A percentile compares a stretch with the other conserved stretches of the same genome.
These are phyloP conservation scores for Thysanoteuthis rhombus DNA, from an alignment of 2,888 invertebrate species.

Conservation along the genomic window DNA sequence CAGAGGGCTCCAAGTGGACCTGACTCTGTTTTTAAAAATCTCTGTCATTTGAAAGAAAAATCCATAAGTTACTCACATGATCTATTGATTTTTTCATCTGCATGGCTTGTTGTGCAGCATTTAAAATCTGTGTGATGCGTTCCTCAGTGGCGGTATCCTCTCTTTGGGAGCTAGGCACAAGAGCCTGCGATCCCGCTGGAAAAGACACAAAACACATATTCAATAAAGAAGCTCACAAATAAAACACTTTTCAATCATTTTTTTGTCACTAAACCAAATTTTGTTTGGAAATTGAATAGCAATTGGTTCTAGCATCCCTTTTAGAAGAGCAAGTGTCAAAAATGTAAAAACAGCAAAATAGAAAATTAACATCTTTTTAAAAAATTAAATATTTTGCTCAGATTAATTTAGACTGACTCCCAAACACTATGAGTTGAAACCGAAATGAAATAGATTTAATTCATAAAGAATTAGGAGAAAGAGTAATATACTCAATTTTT, in stretches of 20 bases:
- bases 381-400: too few relatives aligned
- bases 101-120: conserved; percentile 91
- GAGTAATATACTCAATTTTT: too few relatives aligned
- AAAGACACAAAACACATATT: not conserved
- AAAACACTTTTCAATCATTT: not conserved
- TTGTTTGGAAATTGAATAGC: not conserved
- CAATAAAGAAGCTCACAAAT: not conserved
- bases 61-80: conserved; percentile 50
- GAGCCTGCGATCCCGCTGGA: conserved; percentile 54
- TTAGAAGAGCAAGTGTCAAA: too few relatives aligned
- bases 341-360: not conserved
- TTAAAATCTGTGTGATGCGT: conserved; percentile 90
- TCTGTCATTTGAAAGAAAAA: not conserved
- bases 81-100: conserved; percentile 60
- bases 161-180: conserved; percentile 55
- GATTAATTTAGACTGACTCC: too few relatives aligned
- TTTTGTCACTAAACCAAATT: not conserved
- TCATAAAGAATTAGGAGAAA: too few relatives aligned
- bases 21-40: not conserved
- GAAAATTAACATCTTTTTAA: not conserved
- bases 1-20: not conserved
- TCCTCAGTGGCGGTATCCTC: conserved; percentile 79
- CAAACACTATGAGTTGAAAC: too few relatives aligned
- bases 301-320: not conserved
- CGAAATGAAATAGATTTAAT: too few relatives aligned